Base-by-base conservation (phyloP, 2,888 invertebrate genomes). In the Tachystola acroxantha region DNA sequence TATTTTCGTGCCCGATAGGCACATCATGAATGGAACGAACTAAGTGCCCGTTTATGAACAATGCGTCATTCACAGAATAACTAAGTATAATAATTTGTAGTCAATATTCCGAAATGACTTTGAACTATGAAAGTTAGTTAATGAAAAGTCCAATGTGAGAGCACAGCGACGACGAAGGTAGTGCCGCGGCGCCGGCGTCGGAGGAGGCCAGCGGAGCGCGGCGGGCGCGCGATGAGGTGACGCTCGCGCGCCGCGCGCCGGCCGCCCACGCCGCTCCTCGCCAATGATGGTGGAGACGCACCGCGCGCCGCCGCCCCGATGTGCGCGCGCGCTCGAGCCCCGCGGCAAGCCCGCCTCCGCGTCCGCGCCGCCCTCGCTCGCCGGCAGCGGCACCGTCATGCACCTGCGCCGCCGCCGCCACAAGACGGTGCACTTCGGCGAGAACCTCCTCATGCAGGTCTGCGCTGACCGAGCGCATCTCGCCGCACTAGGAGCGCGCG, bases 381-480 rank as follows among this genome's bases (percentile, higher is more conserved):
- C 78, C 59, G 86, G 84, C 69, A 80, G 81, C 60, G 78, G 75
- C 59, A 79, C 73, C 53, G 71, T 75, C 52, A 85, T 92, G 65
- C 91, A 90, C 53, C 81, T 91, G 42, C 91, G 92, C 36, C 89
- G 93, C 39, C 89, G 93, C 37, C 89, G 93, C 40, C 93, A 93
- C 79, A 93, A 93, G 76, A 93, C 93, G 33, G 93, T 93, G 34
- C 93, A 93, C 74, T 93, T 93, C 65, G 93, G 93, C 40, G 93
- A 93, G 65, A 93, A 93, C 70, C 87, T 93, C 16, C 72, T 93
- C 50, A 89, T 92, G 73, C 92, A 93, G 73, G 92, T 93, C 35
- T 92, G 92, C 72, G 91, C 92, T 46, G 92, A 93, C 73, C 89
- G 92, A 39, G 91, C 86, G 10, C 86, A 87, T 52, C 65, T 86